A percentile compares a stretch with the other conserved stretches of the same genome.
These are phyloP conservation scores for Acanthopleura granulata DNA, from an alignment of 2,888 invertebrate genomes.

Conservation along the genomic window DNA sequence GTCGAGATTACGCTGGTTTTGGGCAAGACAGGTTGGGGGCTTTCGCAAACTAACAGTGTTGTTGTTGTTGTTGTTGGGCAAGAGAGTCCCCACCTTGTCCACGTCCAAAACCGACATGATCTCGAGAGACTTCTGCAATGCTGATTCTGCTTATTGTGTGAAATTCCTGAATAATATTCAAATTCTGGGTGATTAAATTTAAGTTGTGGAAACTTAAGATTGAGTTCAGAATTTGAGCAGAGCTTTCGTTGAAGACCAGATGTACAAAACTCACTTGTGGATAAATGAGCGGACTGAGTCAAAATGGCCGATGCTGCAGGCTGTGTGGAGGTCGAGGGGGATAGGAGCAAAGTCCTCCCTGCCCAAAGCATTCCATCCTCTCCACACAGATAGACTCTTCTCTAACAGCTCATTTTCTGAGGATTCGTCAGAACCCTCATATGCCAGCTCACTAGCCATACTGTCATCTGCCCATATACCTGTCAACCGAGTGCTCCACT, in stretches of 20 bases:
- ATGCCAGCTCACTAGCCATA: conserved; percentile 25
- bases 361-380: conserved; percentile 48
- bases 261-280: conserved; percentile 45
- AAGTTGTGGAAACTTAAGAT: background rate
- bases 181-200: no score
- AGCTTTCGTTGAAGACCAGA: background rate
- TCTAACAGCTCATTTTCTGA: conserved; percentile 67
- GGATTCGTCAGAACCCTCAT: conserved; percentile 66
- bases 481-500: no score
- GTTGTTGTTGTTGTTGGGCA: no score
- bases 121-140: no score
- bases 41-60: no score
- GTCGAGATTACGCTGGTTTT: no score
- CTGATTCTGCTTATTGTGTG: no score
- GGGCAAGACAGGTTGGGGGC: no score
- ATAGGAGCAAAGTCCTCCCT: conserved; percentile 63
- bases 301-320: conserved; percentile 66
- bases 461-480: no score
- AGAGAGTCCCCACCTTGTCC: no score
- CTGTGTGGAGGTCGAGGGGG: conserved; percentile 66
- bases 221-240: background rate
- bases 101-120: no score
- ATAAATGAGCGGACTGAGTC: conserved; percentile 62
- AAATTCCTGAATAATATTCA: no score
- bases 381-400: conserved; percentile 66